Evolutionary conservation across 2,888 invertebrate genomes (phyloP), one percentile per base, ranked within the genome.

Genomic region (Limnephilus rhombicus): DNA sequence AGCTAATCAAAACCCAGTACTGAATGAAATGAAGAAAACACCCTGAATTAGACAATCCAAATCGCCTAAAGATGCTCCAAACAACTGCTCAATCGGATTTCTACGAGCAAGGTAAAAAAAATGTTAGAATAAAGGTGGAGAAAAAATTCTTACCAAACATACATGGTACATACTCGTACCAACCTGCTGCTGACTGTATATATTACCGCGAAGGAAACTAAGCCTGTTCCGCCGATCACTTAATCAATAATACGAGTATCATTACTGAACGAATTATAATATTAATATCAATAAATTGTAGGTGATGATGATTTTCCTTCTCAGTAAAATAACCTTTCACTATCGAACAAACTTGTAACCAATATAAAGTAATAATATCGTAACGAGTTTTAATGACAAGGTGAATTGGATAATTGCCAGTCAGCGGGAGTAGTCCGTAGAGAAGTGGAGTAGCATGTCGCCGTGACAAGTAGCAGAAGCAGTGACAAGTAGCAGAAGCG

Each of bases 381-480:
- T n/a, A 86, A 86, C 86, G n/a, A 86, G 86, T 86, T 86, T 86
- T 49, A 86, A 86, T 86, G 86, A 86, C 45, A 15, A 29, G 29
- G 29, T 86, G 86, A 49, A 86, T 86, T 86, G 86, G 86, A 86
- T 49, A 86, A 86, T 86, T 86, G 86, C 85, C 24, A 1, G 41
- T 86, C 45, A 45, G 86, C 83, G 24, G 18, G 24, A 68, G 24
- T 68, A 68, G 24, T 68, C 24, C 68, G 68, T 68, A 24, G 24
- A 68, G 68, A 68, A 68, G n/a, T 68, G 24, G 24, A 68, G 68
- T 68, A 68, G 68, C 68, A 68, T 68, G 68, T 68, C 68, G 53
- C 53, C 24, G 53, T 68, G 53, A 53, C 68, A 68, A 68, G 18
- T 68, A 68, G 24, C 68, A 68, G 68, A 68, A 68, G 68, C 68